A percentile compares a stretch with the other conserved stretches of the same genome.
Evolutionary conservation across 2,797 vertebrate species (phyloP).

Genomic region (Enteromius afrohamiltoni): DNA sequence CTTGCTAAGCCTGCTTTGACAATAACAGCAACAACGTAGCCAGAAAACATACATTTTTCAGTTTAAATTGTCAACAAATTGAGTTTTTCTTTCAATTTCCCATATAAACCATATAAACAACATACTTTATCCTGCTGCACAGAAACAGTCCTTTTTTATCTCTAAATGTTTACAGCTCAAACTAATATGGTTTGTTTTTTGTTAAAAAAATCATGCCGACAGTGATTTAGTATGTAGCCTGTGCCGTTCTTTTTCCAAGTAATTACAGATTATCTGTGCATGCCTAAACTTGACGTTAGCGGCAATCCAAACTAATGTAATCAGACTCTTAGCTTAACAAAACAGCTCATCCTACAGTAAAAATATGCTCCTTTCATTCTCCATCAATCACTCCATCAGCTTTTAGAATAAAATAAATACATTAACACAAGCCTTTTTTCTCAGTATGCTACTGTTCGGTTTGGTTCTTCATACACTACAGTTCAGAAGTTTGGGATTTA

Average conservation of each 20-base stretch:
- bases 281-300: slow-evolving; percentile 54
- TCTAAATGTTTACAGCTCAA: neutral
- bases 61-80: neutral
- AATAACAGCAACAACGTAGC: neutral
- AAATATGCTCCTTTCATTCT: neutral
- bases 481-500: neutral
- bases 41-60: neutral
- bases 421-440: neutral
- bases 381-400: neutral
- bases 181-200: neutral
- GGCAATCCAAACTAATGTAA: slow-evolving; percentile 47
- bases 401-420: neutral
- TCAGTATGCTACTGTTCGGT: neutral
- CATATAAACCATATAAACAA: neutral
- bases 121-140: neutral
- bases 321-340: slow-evolving; percentile 40
- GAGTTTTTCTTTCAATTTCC: neutral
- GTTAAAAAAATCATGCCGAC: neutral
- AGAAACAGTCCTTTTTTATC: neutral
- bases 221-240: neutral
- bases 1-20: neutral
- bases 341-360: slow-evolving; percentile 13
- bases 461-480: neutral
- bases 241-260: neutral
- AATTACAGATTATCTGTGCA: slow-evolving; percentile 34